phyloP scores from a whole-genome alignment of 2,888 invertebrate genomes.

The Nectonema munidae region DNA sequence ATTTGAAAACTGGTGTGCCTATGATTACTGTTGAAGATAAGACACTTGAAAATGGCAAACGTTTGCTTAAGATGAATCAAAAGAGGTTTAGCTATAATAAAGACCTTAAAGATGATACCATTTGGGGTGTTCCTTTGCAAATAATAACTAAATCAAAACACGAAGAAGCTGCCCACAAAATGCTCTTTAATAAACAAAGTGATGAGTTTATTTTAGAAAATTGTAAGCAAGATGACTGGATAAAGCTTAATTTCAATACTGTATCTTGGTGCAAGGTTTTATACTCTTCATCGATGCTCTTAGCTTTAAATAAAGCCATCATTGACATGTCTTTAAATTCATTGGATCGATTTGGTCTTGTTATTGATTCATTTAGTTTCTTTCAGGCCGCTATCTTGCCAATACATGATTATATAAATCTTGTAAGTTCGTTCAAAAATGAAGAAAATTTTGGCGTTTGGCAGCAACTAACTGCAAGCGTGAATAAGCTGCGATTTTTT shows the following conservation, averaged over 20 bases:
- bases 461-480: conserved; percentile 44
- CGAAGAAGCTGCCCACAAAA: no score
- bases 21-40: conserved; percentile 39
- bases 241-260: conserved; percentile 40
- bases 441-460: conserved; percentile 75
- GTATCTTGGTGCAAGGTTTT: conserved; percentile 64
- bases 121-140: no score
- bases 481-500: conserved; percentile 44
- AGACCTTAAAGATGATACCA: no score
- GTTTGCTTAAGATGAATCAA: no score
- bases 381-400: conserved; percentile 44
- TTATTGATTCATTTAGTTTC: conserved; percentile 66
- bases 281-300: conserved; percentile 41
- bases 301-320: conserved; percentile 43
- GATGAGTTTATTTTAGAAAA: not conserved
- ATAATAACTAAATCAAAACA: no score
- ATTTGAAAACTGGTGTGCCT: conserved; percentile 71
- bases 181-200: no score
- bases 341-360: conserved; percentile 50
- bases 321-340: conserved; percentile 44
- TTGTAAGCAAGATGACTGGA: conserved; percentile 8
- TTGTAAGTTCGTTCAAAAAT: conserved; percentile 47
- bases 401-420: conserved; percentile 42
- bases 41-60: no score
- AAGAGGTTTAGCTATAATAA: no score